phyloP scores from a whole-genome alignment of 1,140 invertebrate species.

The Lordiphosa collinella region DNA sequence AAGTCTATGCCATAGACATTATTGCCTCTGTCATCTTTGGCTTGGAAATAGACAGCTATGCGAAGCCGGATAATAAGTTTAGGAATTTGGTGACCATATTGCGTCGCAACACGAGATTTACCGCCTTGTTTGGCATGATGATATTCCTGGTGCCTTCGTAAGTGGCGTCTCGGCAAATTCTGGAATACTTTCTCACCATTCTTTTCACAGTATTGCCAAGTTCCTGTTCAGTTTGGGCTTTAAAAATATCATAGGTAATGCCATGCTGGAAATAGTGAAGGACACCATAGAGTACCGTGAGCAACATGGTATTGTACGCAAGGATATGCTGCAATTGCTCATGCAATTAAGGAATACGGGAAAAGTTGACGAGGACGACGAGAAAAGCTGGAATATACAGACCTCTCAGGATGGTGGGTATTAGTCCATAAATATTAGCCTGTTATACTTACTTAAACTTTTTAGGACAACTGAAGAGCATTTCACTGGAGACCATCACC shows the following conservation, averaged over 20 bases:
- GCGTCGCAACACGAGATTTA: constrained; percentile 13
- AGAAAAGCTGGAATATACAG: constrained; percentile 50
- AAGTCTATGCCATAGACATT: constrained; percentile 66
- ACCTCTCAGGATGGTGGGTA: constrained; percentile 37
- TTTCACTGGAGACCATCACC: constrained; percentile 80
- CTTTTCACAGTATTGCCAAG: constrained; percentile 27
- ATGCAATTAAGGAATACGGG: constrained; percentile 81
- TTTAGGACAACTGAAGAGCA: constrained; percentile 40
- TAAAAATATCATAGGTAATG: constrained; percentile 21
- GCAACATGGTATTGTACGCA: constrained; percentile 80
- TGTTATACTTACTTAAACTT: background rate
- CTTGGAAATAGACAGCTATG: constrained; percentile 62
- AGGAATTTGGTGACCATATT: constrained; percentile 20
- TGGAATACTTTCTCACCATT: no score
- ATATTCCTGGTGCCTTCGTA: constrained; percentile 61
- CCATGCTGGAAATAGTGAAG: constrained; percentile 79
- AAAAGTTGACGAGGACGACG: constrained; percentile 65
- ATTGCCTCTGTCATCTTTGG: constrained; percentile 69
- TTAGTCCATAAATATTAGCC: no score
- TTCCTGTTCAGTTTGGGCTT: constrained; percentile 46
- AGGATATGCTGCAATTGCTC: constrained; percentile 82
- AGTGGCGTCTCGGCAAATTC: constrained; percentile 10
- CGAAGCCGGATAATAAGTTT: constrained; percentile 64
- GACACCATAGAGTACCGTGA: constrained; percentile 81
- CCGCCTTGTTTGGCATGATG: constrained; percentile 34